phyloP scores from a whole-genome alignment of 1,140 invertebrate genomes.

The Nasonia giraulti region DNA sequence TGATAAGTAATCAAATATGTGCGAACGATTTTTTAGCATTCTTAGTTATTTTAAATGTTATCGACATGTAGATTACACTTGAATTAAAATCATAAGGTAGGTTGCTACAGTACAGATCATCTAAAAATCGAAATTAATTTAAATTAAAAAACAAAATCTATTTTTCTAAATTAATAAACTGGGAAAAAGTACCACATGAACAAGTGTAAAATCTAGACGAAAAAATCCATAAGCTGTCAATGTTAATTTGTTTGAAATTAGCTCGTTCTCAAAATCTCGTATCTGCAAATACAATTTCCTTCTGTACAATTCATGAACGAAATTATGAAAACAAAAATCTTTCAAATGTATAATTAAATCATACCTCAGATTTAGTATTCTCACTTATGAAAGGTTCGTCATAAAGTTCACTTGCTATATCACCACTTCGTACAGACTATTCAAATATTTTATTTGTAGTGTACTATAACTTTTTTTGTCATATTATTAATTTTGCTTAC shows the following conservation, averaged over 20 bases:
- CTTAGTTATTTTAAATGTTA: too few relatives aligned
- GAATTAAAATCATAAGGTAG: slow-evolving; percentile 3
- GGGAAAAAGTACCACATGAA: slow-evolving; percentile 44
- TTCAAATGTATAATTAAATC: background rate
- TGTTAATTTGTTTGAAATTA: slow-evolving; percentile 56
- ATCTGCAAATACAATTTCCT: slow-evolving; percentile 49
- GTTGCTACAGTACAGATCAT: background rate
- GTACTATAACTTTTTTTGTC: background rate
- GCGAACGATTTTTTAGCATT: background rate
- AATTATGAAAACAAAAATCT: too few relatives aligned
- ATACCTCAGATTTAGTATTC: slow-evolving; percentile 56
- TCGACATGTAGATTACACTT: background rate
- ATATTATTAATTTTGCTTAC: background rate
- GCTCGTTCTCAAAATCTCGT: slow-evolving; percentile 53
- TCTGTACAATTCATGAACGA: background rate
- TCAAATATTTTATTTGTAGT: background rate
- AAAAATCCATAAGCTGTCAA: slow-evolving; percentile 61
- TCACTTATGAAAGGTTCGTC: slow-evolving; percentile 53
- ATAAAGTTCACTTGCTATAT: slow-evolving; percentile 56
- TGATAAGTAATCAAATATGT: background rate
- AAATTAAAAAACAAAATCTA: background rate
- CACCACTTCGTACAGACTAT: slow-evolving; percentile 54
- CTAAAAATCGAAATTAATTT: background rate
- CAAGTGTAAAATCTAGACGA: slow-evolving; percentile 54
- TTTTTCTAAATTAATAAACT: background rate